A percentile compares a stretch with the other conserved stretches of the same genome.
phyloP scores from a whole-genome alignment of 2,797 vertebrate genomes.

The Cirrhinus molitorella region DNA sequence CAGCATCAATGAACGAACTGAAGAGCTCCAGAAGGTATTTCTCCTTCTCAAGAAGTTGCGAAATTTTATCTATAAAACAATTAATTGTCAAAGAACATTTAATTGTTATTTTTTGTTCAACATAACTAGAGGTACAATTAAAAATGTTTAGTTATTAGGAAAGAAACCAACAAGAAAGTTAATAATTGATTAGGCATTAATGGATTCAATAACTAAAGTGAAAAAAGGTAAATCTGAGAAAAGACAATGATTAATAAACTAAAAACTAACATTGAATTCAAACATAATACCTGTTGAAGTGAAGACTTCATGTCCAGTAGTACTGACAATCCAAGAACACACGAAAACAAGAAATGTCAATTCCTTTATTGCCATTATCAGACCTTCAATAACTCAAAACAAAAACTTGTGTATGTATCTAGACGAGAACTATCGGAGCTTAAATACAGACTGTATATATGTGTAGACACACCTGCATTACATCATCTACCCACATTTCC shows the following conservation, averaged over 20 bases:
- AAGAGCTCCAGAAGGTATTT: background rate
- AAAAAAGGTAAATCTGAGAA: background rate
- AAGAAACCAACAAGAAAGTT: background rate
- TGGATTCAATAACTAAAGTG: background rate
- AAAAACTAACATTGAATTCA: background rate
- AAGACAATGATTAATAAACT: background rate
- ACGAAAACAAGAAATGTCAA: background rate
- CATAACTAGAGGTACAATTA: background rate
- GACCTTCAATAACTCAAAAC: background rate
- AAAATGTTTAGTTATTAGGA: background rate
- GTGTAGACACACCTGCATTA: constrained; percentile 1
- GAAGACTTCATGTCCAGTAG: background rate
- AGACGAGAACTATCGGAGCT: background rate
- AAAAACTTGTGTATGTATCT: background rate
- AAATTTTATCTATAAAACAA: constrained; percentile 11
- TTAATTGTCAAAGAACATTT: background rate
- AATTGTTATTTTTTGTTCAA: background rate
- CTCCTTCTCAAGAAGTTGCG: background rate
- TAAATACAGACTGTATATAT: background rate
- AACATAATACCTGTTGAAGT: constrained; percentile 31
- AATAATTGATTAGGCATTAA: background rate
- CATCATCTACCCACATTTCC: background rate
- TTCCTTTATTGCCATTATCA: background rate
- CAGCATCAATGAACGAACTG: background rate
- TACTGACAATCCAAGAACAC: background rate